A percentile compares a stretch with the other conserved stretches of the same genome.
phyloP scores from a whole-genome alignment of 2,888 invertebrate species.

The Tanypteryx hageni region DNA sequence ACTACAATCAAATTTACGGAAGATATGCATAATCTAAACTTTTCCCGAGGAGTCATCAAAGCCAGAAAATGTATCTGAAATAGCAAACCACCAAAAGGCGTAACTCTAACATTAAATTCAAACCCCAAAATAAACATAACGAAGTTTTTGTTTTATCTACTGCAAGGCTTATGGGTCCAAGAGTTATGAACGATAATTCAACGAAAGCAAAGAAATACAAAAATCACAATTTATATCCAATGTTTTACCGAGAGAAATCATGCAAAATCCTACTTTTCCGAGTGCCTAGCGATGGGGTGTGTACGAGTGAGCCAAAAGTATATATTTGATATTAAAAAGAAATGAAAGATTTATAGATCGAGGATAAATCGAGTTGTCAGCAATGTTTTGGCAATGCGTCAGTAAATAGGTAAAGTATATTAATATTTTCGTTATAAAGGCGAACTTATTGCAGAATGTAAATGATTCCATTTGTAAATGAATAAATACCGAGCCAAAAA shows the following conservation, averaged over 20 bases:
- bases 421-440: conserved; percentile 1
- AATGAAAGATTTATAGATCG: conserved; percentile 60
- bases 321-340: conserved; percentile 65
- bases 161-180: conserved; percentile 28
- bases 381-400: not conserved
- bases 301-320: conserved; percentile 59
- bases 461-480: not conserved
- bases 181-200: conserved; percentile 15
- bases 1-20: not conserved
- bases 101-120: not conserved
- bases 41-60: not conserved
- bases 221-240: conserved; percentile 34
- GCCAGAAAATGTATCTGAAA: conserved; percentile 15
- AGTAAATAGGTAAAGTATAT: not conserved
- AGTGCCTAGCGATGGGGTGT: conserved; percentile 60
- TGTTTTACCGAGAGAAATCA: conserved; percentile 37
- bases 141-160: not conserved
- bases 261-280: conserved; percentile 37
- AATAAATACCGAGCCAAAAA: not conserved
- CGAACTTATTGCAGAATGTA: not conserved
- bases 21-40: not conserved
- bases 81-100: conserved; percentile 32
- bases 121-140: not conserved
- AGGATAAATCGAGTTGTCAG: conserved; percentile 62
- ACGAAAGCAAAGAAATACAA: conserved; percentile 39